Conservation (phyloP, 37 sponge, comb jelly and placozoan species). For the Mnemiopsis leidyi region DNA sequence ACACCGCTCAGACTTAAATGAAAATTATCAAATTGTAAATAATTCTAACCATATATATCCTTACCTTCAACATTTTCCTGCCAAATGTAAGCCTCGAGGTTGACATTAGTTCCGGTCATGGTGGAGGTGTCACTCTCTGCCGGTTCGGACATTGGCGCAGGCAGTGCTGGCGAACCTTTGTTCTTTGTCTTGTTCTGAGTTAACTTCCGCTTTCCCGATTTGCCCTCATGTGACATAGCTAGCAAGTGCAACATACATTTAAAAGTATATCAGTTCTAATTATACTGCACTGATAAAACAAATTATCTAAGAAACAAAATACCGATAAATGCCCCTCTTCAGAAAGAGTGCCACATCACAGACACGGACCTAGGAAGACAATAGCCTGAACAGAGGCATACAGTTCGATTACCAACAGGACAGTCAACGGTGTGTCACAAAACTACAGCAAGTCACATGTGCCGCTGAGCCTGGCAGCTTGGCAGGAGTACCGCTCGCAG, state of each 20-base stretch:
- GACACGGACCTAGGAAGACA: background rate
- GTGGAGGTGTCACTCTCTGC: background rate
- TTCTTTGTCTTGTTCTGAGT: constrained; percentile 44
- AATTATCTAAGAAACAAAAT: background rate
- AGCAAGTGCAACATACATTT: too few relatives aligned
- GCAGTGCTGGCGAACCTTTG: background rate
- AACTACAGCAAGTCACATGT: background rate
- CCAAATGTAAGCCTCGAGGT: constrained; percentile 27
- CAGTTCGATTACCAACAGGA: background rate
- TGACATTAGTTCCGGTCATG: background rate
- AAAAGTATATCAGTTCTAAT: too few relatives aligned
- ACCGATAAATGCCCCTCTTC: background rate
- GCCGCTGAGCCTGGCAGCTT: background rate
- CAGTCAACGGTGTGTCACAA: background rate
- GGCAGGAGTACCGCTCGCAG: background rate
- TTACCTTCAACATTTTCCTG: constrained; percentile 36
- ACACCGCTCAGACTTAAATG: too few relatives aligned
- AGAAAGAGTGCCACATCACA: background rate
- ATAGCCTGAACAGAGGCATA: background rate
- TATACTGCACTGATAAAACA: background rate
- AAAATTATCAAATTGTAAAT: too few relatives aligned
- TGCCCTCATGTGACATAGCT: constrained; percentile 20
- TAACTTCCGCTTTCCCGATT: constrained; percentile 28
- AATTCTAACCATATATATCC: too few relatives aligned
- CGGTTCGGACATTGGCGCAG: background rate